Conservation (phyloP, 2,888 invertebrate species). For the Drosophila aldrichi region DNA sequence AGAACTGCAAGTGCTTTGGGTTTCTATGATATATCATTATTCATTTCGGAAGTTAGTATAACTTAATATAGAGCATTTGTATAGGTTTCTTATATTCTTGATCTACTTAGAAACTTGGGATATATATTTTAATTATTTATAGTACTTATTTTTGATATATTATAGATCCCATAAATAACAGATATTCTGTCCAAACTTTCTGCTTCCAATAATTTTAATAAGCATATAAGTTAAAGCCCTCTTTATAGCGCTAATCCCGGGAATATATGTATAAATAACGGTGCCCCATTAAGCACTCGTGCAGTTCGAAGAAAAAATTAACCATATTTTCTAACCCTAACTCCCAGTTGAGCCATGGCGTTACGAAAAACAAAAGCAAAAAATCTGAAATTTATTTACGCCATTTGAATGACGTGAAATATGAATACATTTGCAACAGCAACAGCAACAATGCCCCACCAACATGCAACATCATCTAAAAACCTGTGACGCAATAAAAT, state of each 20-base stretch:
- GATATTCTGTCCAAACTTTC: not conserved
- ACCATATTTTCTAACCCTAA: conserved; percentile 39
- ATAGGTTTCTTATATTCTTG: not conserved
- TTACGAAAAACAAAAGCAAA: conserved; percentile 33
- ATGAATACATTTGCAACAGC: conserved; percentile 60
- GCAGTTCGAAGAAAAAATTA: conserved; percentile 19
- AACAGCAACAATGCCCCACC: conserved; percentile 21
- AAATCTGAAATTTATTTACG: conserved; percentile 56
- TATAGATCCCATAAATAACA: not conserved
- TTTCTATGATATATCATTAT: not conserved
- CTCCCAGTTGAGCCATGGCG: conserved; percentile 26
- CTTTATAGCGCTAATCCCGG: conserved; percentile 1
- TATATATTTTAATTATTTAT: not conserved
- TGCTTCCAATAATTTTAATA: not conserved
- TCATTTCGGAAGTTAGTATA: not conserved
- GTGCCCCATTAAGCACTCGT: not conserved
- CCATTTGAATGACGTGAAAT: conserved; percentile 60
- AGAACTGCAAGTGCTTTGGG: conserved; percentile 18
- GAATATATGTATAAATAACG: conserved; percentile 11
- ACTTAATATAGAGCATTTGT: not conserved
- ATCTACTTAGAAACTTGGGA: not conserved
- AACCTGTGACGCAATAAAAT: conserved; percentile 79
- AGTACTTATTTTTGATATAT: not conserved
- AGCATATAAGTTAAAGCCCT: not conserved
- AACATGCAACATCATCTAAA: conserved; percentile 70